Evolutionary conservation across 1,140 invertebrate species (phyloP), one percentile per base, ranked within the genome.

Genomic region (Argopecten irradians): DNA sequence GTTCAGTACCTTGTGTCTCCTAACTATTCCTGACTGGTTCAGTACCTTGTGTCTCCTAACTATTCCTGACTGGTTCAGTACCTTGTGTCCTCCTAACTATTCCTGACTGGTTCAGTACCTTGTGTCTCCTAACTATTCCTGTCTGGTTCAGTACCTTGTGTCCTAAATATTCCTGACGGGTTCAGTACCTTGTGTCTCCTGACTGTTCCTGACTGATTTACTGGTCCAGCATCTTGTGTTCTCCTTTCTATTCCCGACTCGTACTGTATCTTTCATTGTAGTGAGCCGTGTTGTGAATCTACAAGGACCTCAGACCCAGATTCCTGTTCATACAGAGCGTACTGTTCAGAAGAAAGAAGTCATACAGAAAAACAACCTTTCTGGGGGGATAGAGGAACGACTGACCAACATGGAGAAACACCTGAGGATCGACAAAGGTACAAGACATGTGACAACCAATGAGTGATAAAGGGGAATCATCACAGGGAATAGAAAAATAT

Each of bases 221-320:
- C 3, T 0, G 22, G 84, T 35, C 16, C 32, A 19, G 19, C 11
- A 41, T 85, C 13, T 35, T 36, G 34, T 22, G 33, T 39, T n/a
- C 33, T 16, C 13, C 32, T 41, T 85, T 46, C 33, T 46, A 33
- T 86, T 11, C 9, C 28, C 14, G 22, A 55, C 32, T 32, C 32
- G 32, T 33, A n/a, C 55, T 83, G 36, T 41, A 8, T 89, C 82
- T 89, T 89, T 87, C 88, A n/a, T 93, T 95, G 87, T 89, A 97
- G 97, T 97, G 39, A 96, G 96, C 92, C 96, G 95, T 92, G 97
- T 96, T 87, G 95, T 95, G 55, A 97, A 97, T 94, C 95, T 94
- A 91, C 96, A 95, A 95, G 96, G 96, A 36, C 97, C 97, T n/a
- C 97, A 97, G 94, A 96, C 96, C 88, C 93, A 93, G 84, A 36